phyloP scores from a whole-genome alignment of 1,140 invertebrate genomes.

The Galendromus occidentalis region DNA sequence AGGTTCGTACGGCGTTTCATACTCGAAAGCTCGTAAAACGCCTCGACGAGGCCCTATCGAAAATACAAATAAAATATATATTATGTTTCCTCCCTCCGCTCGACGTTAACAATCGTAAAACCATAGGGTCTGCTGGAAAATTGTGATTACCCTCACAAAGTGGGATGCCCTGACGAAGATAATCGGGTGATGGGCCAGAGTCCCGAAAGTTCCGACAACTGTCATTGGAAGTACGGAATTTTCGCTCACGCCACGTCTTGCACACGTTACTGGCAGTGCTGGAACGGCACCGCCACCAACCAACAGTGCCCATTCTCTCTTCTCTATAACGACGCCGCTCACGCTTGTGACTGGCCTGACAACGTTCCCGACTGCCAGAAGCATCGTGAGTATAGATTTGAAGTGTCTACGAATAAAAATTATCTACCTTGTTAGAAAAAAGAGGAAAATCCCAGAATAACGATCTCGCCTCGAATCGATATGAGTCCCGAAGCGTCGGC shows the following conservation, averaged over 20 bases:
- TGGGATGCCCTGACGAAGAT: constrained; percentile 20
- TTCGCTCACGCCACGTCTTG: constrained; percentile 80
- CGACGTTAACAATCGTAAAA: too few relatives aligned
- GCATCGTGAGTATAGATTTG: constrained; percentile 48
- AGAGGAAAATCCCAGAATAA: too few relatives aligned
- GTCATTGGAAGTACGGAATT: constrained; percentile 77
- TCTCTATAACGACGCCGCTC: constrained; percentile 67
- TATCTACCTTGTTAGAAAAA: too few relatives aligned
- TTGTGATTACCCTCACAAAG: constrained; percentile 23
- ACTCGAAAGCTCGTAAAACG: too few relatives aligned
- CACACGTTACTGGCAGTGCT: constrained; percentile 79
- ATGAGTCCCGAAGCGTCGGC: too few relatives aligned
- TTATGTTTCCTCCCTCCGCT: not conserved
- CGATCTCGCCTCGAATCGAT: too few relatives aligned
- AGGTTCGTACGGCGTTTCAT: not conserved
- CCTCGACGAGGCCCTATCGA: not conserved
- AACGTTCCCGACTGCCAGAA: constrained; percentile 78
- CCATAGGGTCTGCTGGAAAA: constrained; percentile 18
- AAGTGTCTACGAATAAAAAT: too few relatives aligned
- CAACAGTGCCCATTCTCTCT: constrained; percentile 78
- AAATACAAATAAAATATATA: not conserved
- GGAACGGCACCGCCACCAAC: constrained; percentile 76
- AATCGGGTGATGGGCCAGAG: constrained; percentile 32
- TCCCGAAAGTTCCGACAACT: constrained; percentile 60
- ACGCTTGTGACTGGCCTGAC: constrained; percentile 79